Conservation (phyloP, 2,113 vertebrate genomes). For the Neodontobutis hainanensis region DNA sequence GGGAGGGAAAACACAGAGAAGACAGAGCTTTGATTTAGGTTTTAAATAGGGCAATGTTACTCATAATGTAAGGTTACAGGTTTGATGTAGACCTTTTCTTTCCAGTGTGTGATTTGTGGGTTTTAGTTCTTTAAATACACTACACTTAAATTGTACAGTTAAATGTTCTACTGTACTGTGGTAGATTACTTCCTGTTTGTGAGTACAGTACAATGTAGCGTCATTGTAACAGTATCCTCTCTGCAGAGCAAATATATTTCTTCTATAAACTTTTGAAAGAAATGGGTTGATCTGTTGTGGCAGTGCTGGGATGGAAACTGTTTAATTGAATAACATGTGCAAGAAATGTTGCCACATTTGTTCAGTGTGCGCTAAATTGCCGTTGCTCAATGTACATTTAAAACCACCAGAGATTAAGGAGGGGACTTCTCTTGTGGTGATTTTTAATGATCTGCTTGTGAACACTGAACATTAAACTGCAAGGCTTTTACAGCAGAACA, state of each 20-base stretch:
- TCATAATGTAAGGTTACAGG: not conserved
- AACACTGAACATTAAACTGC: slow-evolving; percentile 18
- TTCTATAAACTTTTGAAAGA: not conserved
- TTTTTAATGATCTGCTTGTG: not conserved
- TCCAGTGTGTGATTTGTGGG: slow-evolving; percentile 17
- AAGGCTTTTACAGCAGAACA: not conserved
- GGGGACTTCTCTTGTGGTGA: slow-evolving; percentile 5
- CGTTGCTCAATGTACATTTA: not conserved
- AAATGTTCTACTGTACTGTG: no score
- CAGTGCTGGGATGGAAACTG: slow-evolving; percentile 1
- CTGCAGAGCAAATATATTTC: not conserved
- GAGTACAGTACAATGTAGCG: not conserved
- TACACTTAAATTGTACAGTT: not conserved
- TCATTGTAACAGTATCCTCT: no score
- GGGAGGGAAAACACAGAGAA: slow-evolving; percentile 9
- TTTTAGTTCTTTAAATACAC: slow-evolving; percentile 31
- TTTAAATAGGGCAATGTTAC: not conserved
- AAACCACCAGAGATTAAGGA: slow-evolving; percentile 32
- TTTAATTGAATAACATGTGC: slow-evolving; percentile 18
- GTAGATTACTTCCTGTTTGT: slow-evolving; percentile 15
- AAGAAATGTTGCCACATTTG: slow-evolving; percentile 5
- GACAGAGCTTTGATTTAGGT: not conserved
- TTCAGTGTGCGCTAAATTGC: slow-evolving; percentile 17
- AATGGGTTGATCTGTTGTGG: not conserved
- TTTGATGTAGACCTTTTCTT: slow-evolving; percentile 5